Percentiles rank a stretch among this genome's conserved stretches.
These are phyloP conservation scores for Pleuronectes platessa DNA, from an alignment of 2,113 vertebrate species.

Conservation along the genomic window DNA sequence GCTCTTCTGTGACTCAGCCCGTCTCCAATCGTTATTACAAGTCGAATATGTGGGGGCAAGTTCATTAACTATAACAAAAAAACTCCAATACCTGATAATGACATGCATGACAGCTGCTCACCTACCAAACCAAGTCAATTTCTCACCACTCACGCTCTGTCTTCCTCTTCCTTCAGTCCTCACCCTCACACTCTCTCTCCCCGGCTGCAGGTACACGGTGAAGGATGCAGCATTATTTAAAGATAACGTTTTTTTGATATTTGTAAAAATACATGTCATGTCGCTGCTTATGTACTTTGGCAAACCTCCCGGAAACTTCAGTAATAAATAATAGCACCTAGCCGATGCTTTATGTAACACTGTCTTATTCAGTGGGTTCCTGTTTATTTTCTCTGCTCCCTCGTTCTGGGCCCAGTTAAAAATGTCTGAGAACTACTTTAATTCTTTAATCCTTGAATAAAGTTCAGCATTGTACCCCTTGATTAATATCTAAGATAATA, in stretches of 20 bases:
- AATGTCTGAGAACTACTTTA: neutral
- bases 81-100: conserved; percentile 9
- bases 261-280: neutral
- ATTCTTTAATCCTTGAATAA: neutral
- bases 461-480: neutral
- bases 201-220: neutral
- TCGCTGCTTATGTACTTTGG: no score
- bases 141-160: conserved; percentile 31
- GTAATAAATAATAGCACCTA: no score
- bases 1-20: neutral
- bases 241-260: conserved; percentile 10
- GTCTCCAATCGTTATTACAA: conserved; percentile 9
- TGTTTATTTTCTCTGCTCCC: no score
- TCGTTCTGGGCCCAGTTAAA: neutral
- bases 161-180: neutral
- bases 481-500: neutral
- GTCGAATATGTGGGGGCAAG: neutral
- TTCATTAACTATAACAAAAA: conserved; percentile 8
- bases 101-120: conserved; percentile 11
- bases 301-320: no score
- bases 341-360: no score
- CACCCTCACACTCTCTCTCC: conserved; percentile 3
- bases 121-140: conserved; percentile 11
- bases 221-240: conserved; percentile 18
- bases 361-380: neutral